phyloP scores from a whole-genome alignment of 2,888 invertebrate genomes.

The Brenthis ino region DNA sequence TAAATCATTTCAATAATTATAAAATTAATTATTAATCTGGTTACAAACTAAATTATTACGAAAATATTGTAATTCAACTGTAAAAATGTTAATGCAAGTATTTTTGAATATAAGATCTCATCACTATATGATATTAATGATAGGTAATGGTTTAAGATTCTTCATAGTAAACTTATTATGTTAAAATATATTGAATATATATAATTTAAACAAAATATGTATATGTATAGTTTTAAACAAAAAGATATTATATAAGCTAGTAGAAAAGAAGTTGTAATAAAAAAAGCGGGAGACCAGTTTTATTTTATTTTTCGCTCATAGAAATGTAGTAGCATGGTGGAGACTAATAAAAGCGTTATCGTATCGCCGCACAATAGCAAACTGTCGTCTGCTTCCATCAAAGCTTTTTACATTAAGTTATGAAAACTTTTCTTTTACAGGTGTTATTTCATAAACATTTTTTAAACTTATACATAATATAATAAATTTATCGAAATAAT shows the following conservation, averaged over 20 bases:
- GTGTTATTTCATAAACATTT: too few species aligned
- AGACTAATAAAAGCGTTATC: conserved; percentile 76
- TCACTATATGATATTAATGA: too few species aligned
- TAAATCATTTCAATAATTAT: conserved; percentile 1
- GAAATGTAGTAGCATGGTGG: conserved; percentile 38
- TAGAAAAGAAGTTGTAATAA: conserved; percentile 10
- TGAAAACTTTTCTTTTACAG: conserved; percentile 34
- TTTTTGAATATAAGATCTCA: too few species aligned
- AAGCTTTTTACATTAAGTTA: conserved; percentile 52
- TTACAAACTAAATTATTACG: too few species aligned
- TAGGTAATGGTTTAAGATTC: too few species aligned
- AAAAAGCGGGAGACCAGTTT: conserved; percentile 36
- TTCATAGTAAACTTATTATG: not conserved
- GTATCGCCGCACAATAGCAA: conserved; percentile 70
- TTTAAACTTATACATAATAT: too few species aligned
- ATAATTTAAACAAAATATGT: too few species aligned
- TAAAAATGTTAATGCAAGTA: too few species aligned
- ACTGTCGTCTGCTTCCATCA: conserved; percentile 73
- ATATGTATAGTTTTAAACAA: not conserved
- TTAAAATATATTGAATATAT: not conserved
- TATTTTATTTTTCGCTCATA: conserved; percentile 50
- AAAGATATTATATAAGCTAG: not conserved
- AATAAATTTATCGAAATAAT: too few species aligned
- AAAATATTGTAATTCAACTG: too few species aligned
- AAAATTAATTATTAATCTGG: too few species aligned